Evolutionary conservation across 2,888 invertebrate species (phyloP), one percentile per base, ranked within the genome.

Genomic region (Meiosimyza platycephala): DNA sequence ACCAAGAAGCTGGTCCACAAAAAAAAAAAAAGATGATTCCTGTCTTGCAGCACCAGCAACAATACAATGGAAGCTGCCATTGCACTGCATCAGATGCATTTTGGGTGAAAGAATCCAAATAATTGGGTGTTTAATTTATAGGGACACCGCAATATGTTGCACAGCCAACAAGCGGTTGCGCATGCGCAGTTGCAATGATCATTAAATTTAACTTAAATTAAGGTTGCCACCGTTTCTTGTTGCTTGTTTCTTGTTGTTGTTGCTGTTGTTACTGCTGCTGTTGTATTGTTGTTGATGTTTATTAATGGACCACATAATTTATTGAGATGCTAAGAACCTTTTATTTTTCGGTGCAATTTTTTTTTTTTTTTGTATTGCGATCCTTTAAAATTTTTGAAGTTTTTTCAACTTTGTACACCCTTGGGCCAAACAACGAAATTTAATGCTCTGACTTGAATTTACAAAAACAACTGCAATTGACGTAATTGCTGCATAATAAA

Each of bases 51-150:
- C 52, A 65, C 12, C 28, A 65, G 22, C 52, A 52, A 16, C 9
- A 40, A 40, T 5, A 40, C 40, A 40, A 9, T 50, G 40, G 18
- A 28, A 28, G 28, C 28, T 28, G 28, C 28, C 28, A 28, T 15
- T 50, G 15, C 65, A 40, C 13, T 13, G 15, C 13, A 51, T 12
- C 65, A 16, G 13, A 15, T 15, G 59, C 71, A 66, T 57, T 70
- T 72, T 57, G 47, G 74, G 76, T 70, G 74, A 50, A 64, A 72
- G 84, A 83, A 83, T 84, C 82, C 82, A 84, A 83, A 83, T 84
- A 82, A 81, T 82, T 83, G 83, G 74, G 74, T 81, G 80, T 83
- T 83, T 84, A 84, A 83, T 83, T 83, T 84, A 83, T 83, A 72
- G 75, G 72, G 75, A 74, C 73, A 74, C 72, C 71, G 64, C 76